Percentiles rank a stretch among this genome's conserved stretches.
These are phyloP conservation scores for Oryzias curvinotus DNA, from an alignment of 2,113 vertebrate genomes.

Conservation along the genomic window DNA sequence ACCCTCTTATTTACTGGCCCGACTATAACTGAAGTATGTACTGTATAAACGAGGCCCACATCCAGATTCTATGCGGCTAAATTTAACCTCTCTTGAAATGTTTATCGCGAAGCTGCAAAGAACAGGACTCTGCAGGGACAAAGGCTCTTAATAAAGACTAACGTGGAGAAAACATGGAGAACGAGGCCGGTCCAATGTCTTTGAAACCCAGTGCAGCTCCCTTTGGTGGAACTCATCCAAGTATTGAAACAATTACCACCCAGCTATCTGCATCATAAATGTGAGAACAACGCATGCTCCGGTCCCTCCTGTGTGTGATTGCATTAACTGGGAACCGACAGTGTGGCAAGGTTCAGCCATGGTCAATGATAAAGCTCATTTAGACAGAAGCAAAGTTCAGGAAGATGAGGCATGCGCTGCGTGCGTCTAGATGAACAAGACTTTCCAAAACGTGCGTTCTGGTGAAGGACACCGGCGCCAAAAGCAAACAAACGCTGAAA, in stretches of 20 bases:
- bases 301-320: slow-evolving; percentile 22
- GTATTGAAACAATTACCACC: slow-evolving; percentile 15
- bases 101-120: slow-evolving; percentile 31
- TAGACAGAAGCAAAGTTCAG: slow-evolving; percentile 73
- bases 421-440: slow-evolving; percentile 26
- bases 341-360: slow-evolving; percentile 72
- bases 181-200: slow-evolving; percentile 43
- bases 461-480: background rate
- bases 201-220: slow-evolving; percentile 12
- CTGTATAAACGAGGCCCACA: slow-evolving; percentile 45
- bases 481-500: slow-evolving; percentile 9
- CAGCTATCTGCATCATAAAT: slow-evolving; percentile 56
- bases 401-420: background rate
- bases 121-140: slow-evolving; percentile 33
- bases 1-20: slow-evolving; percentile 24
- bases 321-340: slow-evolving; percentile 31
- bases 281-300: slow-evolving; percentile 35
- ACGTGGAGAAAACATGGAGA: slow-evolving; percentile 12
- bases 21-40: slow-evolving; percentile 38
- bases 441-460: slow-evolving; percentile 32
- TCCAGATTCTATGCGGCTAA: slow-evolving; percentile 53
- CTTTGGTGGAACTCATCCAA: slow-evolving; percentile 33
- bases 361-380: slow-evolving; percentile 74
- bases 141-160: slow-evolving; percentile 32
- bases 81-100: slow-evolving; percentile 41